Evolutionary conservation across 1,140 invertebrate genomes (phyloP).

Genomic region (Neoseiulus cucumeris): DNA sequence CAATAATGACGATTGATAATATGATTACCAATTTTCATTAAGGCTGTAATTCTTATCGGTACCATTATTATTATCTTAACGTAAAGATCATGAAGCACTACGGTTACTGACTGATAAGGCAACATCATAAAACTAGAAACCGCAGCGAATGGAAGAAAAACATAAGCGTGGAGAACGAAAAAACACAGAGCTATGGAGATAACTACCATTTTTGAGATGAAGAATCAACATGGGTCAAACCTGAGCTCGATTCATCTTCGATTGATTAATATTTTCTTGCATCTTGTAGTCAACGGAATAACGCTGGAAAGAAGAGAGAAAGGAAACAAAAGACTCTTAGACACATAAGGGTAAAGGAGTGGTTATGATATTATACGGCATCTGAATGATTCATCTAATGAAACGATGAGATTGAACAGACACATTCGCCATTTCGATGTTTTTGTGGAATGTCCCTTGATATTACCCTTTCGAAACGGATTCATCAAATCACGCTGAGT

Average conservation of each 20-base stretch:
- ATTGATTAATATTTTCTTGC: conserved; percentile 8
- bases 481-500: too few species aligned
- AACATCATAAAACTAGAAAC: too few species aligned
- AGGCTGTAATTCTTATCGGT: too few species aligned
- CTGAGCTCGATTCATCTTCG: neutral
- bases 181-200: neutral
- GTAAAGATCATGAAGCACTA: neutral
- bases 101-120: too few species aligned
- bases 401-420: too few species aligned
- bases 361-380: neutral
- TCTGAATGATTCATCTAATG: too few species aligned
- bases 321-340: too few species aligned
- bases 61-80: neutral
- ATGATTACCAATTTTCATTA: neutral
- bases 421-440: too few species aligned
- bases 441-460: too few species aligned
- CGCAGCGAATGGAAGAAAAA: neutral
- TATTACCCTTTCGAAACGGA: too few species aligned
- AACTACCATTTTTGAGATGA: neutral
- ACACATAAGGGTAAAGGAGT: neutral
- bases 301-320: neutral
- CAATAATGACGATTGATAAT: neutral
- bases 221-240: neutral
- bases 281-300: neutral
- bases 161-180: neutral